phyloP scores from a whole-genome alignment of 2,797 vertebrate genomes.

The Dromococcyx pavoninus region DNA sequence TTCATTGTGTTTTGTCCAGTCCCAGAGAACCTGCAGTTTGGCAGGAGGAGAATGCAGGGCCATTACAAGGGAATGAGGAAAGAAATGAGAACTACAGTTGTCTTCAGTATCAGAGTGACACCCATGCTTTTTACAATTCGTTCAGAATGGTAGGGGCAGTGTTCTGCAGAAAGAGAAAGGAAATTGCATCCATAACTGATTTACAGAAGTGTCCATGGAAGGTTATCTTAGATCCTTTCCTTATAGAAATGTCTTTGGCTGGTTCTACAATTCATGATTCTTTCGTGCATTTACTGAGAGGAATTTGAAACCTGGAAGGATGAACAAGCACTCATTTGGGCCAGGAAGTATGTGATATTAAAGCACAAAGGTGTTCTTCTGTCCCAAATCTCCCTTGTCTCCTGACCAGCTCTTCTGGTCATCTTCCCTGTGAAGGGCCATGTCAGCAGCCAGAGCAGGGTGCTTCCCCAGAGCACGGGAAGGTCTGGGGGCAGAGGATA shows the following conservation, averaged over 20 bases:
- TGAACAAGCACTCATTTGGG: background rate
- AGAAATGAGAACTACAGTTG: background rate
- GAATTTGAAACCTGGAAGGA: background rate
- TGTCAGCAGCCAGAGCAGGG: background rate
- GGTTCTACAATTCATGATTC: background rate
- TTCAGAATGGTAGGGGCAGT: background rate
- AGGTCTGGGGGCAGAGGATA: background rate
- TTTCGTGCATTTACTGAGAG: background rate
- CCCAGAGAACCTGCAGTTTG: background rate
- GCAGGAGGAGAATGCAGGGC: background rate
- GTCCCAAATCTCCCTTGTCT: background rate
- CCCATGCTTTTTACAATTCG: background rate
- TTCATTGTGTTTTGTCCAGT: background rate
- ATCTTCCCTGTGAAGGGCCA: background rate
- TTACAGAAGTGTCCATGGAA: background rate
- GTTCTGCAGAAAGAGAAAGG: background rate
- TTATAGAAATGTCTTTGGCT: background rate
- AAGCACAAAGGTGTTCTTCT: background rate
- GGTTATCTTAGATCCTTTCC: background rate
- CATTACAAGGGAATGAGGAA: background rate
- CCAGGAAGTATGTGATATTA: background rate
- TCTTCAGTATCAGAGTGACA: background rate
- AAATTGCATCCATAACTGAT: background rate
- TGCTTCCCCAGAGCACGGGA: background rate
- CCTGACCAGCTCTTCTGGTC: background rate